Conservation (phyloP, 2,113 vertebrate species). For the Cichladusa arquata region DNA sequence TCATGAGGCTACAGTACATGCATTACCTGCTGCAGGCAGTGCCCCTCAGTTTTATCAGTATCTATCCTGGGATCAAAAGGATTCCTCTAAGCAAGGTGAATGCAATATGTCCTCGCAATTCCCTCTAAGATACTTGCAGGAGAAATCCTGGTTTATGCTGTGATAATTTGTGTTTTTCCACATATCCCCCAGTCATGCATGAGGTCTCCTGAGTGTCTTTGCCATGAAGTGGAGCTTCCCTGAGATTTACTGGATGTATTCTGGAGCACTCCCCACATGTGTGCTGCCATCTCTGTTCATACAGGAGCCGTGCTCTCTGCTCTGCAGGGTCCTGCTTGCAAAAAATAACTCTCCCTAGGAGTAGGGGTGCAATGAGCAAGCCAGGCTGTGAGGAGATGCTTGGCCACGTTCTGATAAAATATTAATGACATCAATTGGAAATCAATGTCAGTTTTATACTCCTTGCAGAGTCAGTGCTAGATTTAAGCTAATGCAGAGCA, state of each 20-base stretch:
- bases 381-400: neutral
- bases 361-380: neutral
- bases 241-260: fast-evolving
- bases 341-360: neutral
- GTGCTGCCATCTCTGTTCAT: neutral
- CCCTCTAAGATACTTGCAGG: neutral
- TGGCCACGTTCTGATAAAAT: neutral
- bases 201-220: neutral
- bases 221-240: neutral
- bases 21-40: neutral
- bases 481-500: neutral
- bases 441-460: neutral
- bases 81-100: neutral
- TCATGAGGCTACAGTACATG: neutral
- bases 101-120: too few relatives aligned
- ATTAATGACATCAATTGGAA: neutral
- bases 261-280: fast-evolving
- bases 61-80: neutral
- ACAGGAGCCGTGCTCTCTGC: neutral
- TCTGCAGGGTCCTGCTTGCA: neutral
- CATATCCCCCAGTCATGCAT: neutral
- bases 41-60: neutral
- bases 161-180: neutral
- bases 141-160: neutral
- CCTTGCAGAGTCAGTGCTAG: neutral